Percentiles rank a stretch among this genome's conserved stretches.
Conservation (phyloP, 2,888 invertebrate species). For the Lumbricus terrestris region DNA sequence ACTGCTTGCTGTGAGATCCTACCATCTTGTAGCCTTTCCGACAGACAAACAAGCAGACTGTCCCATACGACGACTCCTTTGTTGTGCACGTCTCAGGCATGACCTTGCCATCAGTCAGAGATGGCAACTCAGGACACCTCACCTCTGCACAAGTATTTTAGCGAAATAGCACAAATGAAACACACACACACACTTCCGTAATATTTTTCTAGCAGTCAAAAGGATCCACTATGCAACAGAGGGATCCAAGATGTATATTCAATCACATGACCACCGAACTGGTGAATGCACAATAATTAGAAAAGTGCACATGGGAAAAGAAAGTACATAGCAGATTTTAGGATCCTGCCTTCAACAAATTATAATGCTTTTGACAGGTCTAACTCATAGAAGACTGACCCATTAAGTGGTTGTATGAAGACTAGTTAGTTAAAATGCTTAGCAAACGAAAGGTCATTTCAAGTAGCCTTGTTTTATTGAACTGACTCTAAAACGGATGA, state of each 20-base stretch:
- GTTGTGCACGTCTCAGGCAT: slow-evolving; percentile 64
- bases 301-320: not conserved
- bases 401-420: not conserved
- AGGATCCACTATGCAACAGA: not conserved
- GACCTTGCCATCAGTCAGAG: slow-evolving; percentile 47
- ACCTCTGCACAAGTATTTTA: slow-evolving; percentile 32
- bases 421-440: not conserved
- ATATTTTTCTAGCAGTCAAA: no score
- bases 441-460: not conserved
- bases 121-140: slow-evolving; percentile 31
- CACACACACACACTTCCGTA: no score
- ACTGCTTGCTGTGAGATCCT: slow-evolving; percentile 64
- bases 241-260: no score
- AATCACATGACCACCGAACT: no score
- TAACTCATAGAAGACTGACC: not conserved
- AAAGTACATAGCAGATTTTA: not conserved
- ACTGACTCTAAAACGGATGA: not conserved
- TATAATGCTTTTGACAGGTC: no score
- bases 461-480: no score
- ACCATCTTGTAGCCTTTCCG: slow-evolving; percentile 65
- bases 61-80: slow-evolving; percentile 65
- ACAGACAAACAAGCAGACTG: slow-evolving; percentile 66
- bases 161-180: not conserved
- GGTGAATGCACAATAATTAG: no score
- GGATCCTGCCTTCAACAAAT: not conserved